Conservation (phyloP, 2,888 invertebrate genomes). For the Ophraella communa region DNA sequence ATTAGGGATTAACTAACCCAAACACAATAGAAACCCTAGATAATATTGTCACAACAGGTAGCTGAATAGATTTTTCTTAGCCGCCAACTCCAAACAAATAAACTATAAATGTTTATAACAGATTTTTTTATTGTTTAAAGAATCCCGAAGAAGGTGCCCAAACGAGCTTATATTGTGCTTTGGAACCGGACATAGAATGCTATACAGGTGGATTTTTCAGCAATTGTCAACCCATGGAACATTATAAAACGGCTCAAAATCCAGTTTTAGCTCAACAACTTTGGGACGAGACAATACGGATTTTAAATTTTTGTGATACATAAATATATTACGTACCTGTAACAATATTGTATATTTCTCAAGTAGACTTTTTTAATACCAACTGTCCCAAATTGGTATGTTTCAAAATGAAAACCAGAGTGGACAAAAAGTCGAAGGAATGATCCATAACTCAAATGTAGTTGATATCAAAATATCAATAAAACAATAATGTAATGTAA, state of each 20-base stretch:
- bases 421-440: no score
- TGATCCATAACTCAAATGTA: no score
- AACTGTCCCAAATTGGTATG: no score
- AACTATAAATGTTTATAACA: no score
- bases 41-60: no score
- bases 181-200: conserved; percentile 37
- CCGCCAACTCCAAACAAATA: no score
- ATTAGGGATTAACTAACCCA: no score
- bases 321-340: neutral
- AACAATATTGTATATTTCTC: neutral
- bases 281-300: conserved; percentile 36
- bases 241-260: conserved; percentile 31
- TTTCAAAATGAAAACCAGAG: no score
- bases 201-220: conserved; percentile 37
- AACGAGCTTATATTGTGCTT: conserved; percentile 37
- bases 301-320: conserved; percentile 23
- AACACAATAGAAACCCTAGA: no score
- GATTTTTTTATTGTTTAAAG: conserved; percentile 28
- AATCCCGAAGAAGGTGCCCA: conserved; percentile 42
- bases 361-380: neutral
- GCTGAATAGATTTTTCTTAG: no score
- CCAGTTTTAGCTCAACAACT: conserved; percentile 22
- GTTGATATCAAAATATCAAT: no score
- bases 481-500: no score
- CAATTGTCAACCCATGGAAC: conserved; percentile 31